Evolutionary conservation across 2,113 vertebrate species (phyloP), one percentile per base, ranked within the genome.

Genomic region (Ia io): DNA sequence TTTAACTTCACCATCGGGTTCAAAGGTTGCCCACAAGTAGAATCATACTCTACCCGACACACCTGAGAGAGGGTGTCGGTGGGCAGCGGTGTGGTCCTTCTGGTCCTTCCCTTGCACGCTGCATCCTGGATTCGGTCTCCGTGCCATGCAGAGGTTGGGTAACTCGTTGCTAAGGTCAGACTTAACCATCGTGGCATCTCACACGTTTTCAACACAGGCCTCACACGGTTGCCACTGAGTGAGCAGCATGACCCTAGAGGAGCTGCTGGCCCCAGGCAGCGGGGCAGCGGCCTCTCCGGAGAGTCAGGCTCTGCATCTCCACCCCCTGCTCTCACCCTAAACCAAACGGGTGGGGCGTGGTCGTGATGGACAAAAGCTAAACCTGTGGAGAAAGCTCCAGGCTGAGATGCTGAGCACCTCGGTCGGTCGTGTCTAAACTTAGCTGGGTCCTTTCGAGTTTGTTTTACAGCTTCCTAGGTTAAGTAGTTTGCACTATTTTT

Each of bases 401-500:
- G 97, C 98, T 97, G 98, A 98, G 98, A 98, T 98, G 87, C 59
- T 44, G 97, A 98, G 98, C 98, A 96, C 97, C 97, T 97, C 97
- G 97, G 98, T 97, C 97, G 97, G 98, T 98, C 97, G 16, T 97
- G 98, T 97, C 98, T 96, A 97, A 97, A 96, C 97, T 98, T 98
- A 96, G 98, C 97, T 97, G 98, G 98, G 98, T 98, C 98, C 98
- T 98, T 98, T 98, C 91, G 70, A 95, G 97, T 98, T 98, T 98
- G 98, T 98, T 98, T 98, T 98, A 97, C 97, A 98, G 98, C 98
- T 98, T 98, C 90, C 97, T 98, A 98, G 98, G 96, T 98, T 96
- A 98, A 98, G 98, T 98, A 98, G 98, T 98, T 99, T 99, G 98
- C 98, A 99, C 98, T 99, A 98, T 98, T 98, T 98, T 98, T 98